These are phyloP conservation scores for Volucella inanis DNA, from an alignment of 2,888 invertebrate genomes.

Conservation along the genomic window DNA sequence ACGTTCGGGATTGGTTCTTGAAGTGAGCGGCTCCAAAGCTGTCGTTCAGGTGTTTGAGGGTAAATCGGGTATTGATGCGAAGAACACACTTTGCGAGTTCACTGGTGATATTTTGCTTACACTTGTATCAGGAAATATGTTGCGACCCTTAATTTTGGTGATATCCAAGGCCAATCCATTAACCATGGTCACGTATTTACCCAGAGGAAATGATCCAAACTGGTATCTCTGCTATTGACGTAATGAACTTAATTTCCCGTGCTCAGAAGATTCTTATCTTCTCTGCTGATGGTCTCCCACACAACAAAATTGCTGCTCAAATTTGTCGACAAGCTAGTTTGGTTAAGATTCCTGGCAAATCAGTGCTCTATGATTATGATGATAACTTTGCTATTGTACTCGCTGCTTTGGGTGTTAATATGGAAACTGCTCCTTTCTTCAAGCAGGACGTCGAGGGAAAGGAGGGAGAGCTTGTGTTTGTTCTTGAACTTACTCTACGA, in stretches of 20 bases:
- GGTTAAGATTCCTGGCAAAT: conserved; percentile 94
- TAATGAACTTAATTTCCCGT: conserved; percentile 99
- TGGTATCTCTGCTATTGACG: conserved; percentile 98
- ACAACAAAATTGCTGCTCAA: conserved; percentile 99
- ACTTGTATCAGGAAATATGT: conserved; percentile 99
- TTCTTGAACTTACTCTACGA: conserved; percentile 99
- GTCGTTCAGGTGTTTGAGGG: too few relatives aligned
- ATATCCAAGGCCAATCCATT: conserved; percentile 99
- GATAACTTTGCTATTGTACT: conserved; percentile 99
- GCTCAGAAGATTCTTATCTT: conserved; percentile 99
- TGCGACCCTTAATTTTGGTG: conserved; percentile 98
- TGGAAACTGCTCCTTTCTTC: conserved; percentile 99
- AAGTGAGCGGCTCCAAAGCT: too few relatives aligned
- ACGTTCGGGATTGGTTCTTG: too few relatives aligned
- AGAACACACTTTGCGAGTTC: conserved; percentile 81
- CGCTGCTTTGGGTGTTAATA: conserved; percentile 99
- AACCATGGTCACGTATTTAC: conserved; percentile 99
- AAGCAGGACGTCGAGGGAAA: conserved; percentile 99
- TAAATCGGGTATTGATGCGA: too few relatives aligned
- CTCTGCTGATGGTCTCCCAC: conserved; percentile 99
- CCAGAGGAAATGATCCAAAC: conserved; percentile 99
- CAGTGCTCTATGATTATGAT: conserved; percentile 95
- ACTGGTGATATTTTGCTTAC: conserved; percentile 99
- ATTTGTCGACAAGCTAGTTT: conserved; percentile 99
- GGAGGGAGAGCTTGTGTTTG: conserved; percentile 99